Evolutionary conservation across 2,797 vertebrate species (phyloP).

Genomic region (Prionace glauca): DNA sequence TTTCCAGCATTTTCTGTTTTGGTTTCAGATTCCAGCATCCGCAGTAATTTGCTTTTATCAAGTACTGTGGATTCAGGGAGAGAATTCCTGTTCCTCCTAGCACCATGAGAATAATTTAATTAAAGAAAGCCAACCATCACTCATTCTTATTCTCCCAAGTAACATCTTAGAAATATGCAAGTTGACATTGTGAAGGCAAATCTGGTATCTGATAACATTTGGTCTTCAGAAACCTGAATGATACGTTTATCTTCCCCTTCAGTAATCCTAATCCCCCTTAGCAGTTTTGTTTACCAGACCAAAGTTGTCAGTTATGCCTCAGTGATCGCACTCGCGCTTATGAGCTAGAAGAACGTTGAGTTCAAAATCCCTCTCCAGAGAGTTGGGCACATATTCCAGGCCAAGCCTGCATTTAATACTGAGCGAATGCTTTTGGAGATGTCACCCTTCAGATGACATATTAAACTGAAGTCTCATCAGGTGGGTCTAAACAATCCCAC

Average conservation of each 20-base stretch:
- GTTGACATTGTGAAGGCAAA: not conserved
- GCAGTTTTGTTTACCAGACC: not conserved
- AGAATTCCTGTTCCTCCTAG: not conserved
- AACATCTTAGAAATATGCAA: not conserved
- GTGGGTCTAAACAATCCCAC: not conserved
- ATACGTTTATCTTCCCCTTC: not conserved
- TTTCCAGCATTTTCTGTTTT: no score
- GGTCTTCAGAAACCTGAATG: not conserved
- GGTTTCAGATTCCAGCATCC: no score
- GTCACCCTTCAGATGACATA: not conserved
- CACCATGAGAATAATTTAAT: not conserved
- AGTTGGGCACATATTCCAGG: not conserved
- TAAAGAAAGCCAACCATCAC: not conserved
- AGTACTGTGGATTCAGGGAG: not conserved
- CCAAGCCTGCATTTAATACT: not conserved
- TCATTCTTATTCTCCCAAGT: not conserved
- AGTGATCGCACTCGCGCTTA: not conserved
- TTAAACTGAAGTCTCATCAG: not conserved
- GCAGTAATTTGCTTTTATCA: no score
- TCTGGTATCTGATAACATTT: not conserved
- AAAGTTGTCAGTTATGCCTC: not conserved
- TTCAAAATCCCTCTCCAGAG: not conserved
- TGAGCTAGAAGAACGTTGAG: not conserved
- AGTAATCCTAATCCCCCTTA: not conserved
- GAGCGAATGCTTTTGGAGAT: not conserved